Evolutionary conservation across 2,113 vertebrate species (phyloP).

Genomic region (Cairina moschata): DNA sequence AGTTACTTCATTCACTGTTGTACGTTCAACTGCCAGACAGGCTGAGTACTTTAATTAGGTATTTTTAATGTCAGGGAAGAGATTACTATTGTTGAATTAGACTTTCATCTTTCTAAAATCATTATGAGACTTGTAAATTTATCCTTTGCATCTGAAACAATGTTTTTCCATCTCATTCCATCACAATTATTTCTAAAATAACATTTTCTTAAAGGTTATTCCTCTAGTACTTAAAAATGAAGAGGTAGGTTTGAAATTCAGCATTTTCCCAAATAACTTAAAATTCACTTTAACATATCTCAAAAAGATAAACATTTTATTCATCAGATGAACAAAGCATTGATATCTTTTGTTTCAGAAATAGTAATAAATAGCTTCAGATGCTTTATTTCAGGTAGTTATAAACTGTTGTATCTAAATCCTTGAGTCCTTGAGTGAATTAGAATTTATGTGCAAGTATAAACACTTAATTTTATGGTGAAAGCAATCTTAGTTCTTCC

Average conservation of each 20-base stretch:
- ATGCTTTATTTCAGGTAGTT: neutral
- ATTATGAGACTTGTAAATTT: neutral
- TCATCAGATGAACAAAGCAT: neutral
- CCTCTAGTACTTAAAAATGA: neutral
- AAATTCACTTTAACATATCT: neutral
- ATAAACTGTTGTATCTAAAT: neutral
- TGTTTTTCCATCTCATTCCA: neutral
- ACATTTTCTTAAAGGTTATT: neutral
- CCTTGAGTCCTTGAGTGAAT: neutral
- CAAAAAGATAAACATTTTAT: neutral
- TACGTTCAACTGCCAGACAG: neutral
- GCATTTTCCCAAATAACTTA: neutral
- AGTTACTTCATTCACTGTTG: neutral
- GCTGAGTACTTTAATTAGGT: neutral
- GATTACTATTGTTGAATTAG: neutral
- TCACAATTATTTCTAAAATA: neutral
- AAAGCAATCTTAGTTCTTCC: neutral
- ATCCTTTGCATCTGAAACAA: neutral
- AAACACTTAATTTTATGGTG: neutral
- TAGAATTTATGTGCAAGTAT: neutral
- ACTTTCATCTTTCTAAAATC: neutral
- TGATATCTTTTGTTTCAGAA: neutral
- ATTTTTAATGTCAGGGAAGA: neutral
- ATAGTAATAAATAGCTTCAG: neutral
- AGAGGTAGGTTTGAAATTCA: neutral